Evolutionary conservation across 2,113 vertebrate species (phyloP).

Genomic region (Eptatretus burgeri): DNA sequence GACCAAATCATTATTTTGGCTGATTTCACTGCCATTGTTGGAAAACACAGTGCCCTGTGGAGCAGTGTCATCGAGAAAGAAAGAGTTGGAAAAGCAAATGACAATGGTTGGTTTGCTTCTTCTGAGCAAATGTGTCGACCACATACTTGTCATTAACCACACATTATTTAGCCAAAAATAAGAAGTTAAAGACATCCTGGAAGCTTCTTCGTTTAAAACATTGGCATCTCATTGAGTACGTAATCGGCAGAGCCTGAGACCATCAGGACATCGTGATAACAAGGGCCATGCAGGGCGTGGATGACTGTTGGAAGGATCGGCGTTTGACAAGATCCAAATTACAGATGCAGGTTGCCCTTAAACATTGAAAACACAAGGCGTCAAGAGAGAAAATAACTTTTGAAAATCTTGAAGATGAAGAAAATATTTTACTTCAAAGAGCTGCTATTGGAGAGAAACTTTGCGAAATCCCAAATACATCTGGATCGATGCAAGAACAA

Average conservation of each 20-base stretch:
- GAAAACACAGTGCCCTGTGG: not conserved
- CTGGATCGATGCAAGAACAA: too few species aligned
- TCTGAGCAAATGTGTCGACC: not conserved
- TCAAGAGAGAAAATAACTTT: too few species aligned
- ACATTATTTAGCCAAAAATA: not conserved
- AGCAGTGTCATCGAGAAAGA: not conserved
- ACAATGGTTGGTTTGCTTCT: not conserved
- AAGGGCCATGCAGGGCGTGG: not conserved
- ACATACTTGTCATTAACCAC: not conserved
- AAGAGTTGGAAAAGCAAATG: not conserved
- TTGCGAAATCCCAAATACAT: too few species aligned
- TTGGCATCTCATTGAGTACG: not conserved
- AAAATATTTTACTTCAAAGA: too few species aligned
- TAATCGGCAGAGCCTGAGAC: not conserved
- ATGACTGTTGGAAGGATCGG: not conserved
- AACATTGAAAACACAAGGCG: too few species aligned
- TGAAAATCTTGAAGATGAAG: too few species aligned
- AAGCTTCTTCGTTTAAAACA: not conserved
- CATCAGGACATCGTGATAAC: not conserved
- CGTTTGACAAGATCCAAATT: not conserved
- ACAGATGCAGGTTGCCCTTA: too few species aligned
- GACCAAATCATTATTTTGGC: not conserved
- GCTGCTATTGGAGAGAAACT: too few species aligned
- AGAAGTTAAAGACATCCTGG: not conserved
- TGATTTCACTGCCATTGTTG: not conserved